These are phyloP conservation scores for Parauchenoglanis ngamensis DNA, from an alignment of 2,797 vertebrate species.

Conservation along the genomic window DNA sequence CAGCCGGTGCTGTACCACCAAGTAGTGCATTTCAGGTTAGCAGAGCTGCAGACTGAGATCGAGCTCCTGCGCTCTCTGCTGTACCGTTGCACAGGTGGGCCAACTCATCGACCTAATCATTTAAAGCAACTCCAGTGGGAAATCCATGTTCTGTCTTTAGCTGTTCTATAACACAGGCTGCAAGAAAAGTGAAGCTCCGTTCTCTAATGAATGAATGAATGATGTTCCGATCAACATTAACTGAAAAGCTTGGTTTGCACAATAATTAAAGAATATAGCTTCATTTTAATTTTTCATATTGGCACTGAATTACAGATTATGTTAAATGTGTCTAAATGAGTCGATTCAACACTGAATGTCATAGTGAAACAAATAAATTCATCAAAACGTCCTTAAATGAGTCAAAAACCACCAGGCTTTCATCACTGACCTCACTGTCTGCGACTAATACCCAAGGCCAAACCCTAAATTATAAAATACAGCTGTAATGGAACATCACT, in stretches of 20 bases:
- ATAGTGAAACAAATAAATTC: background rate
- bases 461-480: background rate
- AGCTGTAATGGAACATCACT: background rate
- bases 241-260: background rate
- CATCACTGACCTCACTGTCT: background rate
- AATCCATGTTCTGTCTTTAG: background rate
- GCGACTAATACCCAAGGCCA: background rate
- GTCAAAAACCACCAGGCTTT: background rate
- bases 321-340: background rate
- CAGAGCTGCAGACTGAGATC: slow-evolving; percentile 83
- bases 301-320: background rate
- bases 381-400: background rate
- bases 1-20: slow-evolving; percentile 81
- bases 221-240: background rate
- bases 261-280: background rate
- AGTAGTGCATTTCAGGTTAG: slow-evolving; percentile 82
- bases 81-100: slow-evolving; percentile 75
- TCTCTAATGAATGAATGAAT: background rate
- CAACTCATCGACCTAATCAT: background rate
- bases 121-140: background rate
- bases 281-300: background rate
- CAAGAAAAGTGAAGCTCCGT: background rate
- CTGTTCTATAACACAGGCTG: background rate
- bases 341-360: background rate
- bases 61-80: slow-evolving; percentile 86